Conservation (phyloP, 2,888 invertebrate genomes). For the Pyrrhia umbra region DNA sequence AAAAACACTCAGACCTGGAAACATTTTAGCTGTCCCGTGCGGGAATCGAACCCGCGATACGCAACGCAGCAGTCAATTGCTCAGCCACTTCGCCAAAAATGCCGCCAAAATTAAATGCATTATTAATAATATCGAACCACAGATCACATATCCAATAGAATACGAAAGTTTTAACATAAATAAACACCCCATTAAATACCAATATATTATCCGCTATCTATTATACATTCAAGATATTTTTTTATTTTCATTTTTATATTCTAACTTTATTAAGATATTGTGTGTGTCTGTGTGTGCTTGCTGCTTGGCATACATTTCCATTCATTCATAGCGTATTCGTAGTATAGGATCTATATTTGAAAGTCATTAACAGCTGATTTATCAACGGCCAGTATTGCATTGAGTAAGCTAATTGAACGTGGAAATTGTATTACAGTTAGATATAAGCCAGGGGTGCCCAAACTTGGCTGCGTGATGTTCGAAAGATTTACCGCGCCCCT, state of each 20-base stretch:
- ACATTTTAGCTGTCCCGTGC: too few relatives aligned
- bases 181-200: slow-evolving; percentile 28
- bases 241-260: too few relatives aligned
- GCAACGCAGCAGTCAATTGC: too few relatives aligned
- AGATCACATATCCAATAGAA: neutral
- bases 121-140: too few relatives aligned
- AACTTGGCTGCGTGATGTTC: too few relatives aligned
- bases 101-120: too few relatives aligned
- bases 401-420: neutral
- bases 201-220: slow-evolving; percentile 7
- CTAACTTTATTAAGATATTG: slow-evolving; percentile 36
- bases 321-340: slow-evolving; percentile 49
- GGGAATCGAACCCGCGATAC: too few relatives aligned
- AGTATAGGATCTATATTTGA: slow-evolving; percentile 11
- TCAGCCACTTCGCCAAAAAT: too few relatives aligned
- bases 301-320: slow-evolving; percentile 42
- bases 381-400: neutral
- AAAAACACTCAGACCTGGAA: too few relatives aligned
- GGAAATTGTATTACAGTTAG: neutral
- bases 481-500: too few relatives aligned
- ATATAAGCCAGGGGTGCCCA: too few relatives aligned
- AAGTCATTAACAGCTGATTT: slow-evolving; percentile 23
- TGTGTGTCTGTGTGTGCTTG: neutral
- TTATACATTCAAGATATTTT: slow-evolving; percentile 42
- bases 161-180: slow-evolving; percentile 26